phyloP scores from a whole-genome alignment of 2,113 vertebrate genomes.

The Spea bombifrons region DNA sequence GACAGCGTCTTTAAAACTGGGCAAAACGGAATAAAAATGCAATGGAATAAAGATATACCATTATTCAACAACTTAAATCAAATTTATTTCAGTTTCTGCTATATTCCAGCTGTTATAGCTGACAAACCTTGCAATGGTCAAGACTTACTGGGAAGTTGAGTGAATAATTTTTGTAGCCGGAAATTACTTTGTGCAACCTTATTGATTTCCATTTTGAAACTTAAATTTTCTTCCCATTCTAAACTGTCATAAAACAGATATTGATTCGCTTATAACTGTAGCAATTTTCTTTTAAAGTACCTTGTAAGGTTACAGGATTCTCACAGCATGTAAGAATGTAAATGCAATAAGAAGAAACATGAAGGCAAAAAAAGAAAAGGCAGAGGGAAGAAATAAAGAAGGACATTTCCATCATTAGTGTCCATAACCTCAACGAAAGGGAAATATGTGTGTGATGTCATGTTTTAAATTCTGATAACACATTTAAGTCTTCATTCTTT shows the following conservation, averaged over 20 bases:
- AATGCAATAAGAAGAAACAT: not conserved
- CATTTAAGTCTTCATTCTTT: no score
- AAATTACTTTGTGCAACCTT: constrained; percentile 24
- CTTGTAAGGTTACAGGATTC: not conserved
- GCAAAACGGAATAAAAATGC: no score
- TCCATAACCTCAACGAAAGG: no score
- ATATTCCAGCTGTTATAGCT: not conserved
- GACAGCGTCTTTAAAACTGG: no score
- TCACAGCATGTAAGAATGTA: constrained; percentile 10
- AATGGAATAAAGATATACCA: no score
- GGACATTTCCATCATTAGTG: no score
- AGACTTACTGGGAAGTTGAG: not conserved
- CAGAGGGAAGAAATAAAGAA: no score
- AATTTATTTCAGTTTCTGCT: not conserved
- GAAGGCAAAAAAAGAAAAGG: no score
- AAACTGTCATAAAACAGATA: constrained; percentile 25
- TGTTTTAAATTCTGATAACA: no score
- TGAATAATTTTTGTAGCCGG: not conserved
- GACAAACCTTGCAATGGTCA: not conserved
- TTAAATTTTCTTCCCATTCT: constrained; percentile 12
- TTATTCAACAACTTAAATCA: not conserved
- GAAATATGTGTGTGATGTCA: no score
- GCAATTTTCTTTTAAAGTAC: constrained; percentile 8
- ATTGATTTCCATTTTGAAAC: constrained; percentile 29
- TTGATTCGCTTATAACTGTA: constrained; percentile 10